A percentile compares a stretch with the other conserved stretches of the same genome.
phyloP scores from a whole-genome alignment of 2,113 vertebrate species.

The Gobio gobio region DNA sequence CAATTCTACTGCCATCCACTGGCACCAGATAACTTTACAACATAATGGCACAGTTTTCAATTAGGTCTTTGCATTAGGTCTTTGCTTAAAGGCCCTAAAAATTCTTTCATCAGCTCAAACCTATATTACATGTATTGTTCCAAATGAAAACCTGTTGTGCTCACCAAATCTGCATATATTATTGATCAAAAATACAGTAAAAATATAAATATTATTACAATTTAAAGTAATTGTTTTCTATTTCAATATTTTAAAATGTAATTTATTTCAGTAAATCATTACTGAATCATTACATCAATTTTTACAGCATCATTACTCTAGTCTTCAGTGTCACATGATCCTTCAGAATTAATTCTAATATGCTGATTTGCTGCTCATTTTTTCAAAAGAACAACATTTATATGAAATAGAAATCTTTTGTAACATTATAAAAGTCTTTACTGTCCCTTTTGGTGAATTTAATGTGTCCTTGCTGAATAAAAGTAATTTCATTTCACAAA shows the following conservation, averaged over 20 bases:
- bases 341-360: not conserved
- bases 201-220: not conserved
- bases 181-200: not conserved
- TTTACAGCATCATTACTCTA: not conserved
- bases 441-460: no score
- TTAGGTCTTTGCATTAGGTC: not conserved
- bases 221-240: not conserved
- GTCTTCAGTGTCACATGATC: no score
- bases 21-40: slow-evolving; percentile 4
- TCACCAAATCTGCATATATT: not conserved
- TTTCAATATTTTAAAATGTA: not conserved
- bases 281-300: no score
- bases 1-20: slow-evolving; percentile 36
- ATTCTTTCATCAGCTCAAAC: not conserved
- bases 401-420: no score
- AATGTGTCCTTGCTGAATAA: no score
- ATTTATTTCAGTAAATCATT: not conserved
- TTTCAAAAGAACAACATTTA: no score
- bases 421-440: no score
- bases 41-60: not conserved
- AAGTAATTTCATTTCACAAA: no score
- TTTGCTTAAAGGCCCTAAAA: not conserved
- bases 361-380: not conserved
- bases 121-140: not conserved
- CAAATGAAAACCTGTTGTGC: not conserved